Conservation (phyloP, 1,140 invertebrate genomes). For the Meloidogyne exigua region DNA sequence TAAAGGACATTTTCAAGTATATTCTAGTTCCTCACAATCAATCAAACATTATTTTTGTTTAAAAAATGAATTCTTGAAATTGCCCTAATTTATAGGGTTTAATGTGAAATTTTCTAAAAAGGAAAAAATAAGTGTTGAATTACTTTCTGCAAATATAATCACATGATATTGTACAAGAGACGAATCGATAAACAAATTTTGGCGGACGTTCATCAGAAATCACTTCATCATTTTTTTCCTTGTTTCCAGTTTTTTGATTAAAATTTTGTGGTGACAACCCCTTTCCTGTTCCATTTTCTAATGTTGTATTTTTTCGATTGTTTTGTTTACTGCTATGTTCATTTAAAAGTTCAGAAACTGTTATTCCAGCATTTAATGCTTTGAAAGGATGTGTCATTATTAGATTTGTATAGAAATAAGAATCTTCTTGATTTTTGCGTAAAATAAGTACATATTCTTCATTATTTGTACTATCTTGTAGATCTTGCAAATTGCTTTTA, state of each 20-base stretch:
- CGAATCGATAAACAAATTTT: constrained; percentile 27
- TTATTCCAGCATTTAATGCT: background rate
- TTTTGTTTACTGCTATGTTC: constrained; percentile 9
- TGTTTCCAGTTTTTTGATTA: background rate
- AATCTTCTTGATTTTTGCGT: constrained; percentile 16
- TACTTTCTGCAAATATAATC: constrained; percentile 12
- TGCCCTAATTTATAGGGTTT: too few relatives aligned
- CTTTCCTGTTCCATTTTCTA: background rate
- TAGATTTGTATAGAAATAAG: constrained; percentile 20
- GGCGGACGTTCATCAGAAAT: constrained; percentile 5
- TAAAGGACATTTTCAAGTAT: background rate
- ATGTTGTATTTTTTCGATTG: background rate
- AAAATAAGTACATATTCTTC: constrained; percentile 12
- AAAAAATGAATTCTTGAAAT: too few relatives aligned
- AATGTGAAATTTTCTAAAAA: background rate
- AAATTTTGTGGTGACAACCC: background rate
- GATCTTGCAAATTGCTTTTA: constrained; percentile 16
- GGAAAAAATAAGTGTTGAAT: background rate
- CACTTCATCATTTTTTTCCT: background rate
- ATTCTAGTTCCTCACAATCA: too few relatives aligned
- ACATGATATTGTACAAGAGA: constrained; percentile 9
- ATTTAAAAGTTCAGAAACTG: constrained; percentile 1
- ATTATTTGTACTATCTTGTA: constrained; percentile 10
- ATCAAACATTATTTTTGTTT: background rate
- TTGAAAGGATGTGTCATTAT: constrained; percentile 23